Conservation (phyloP, 2,113 vertebrate genomes). For the Hiodon tergisus region DNA sequence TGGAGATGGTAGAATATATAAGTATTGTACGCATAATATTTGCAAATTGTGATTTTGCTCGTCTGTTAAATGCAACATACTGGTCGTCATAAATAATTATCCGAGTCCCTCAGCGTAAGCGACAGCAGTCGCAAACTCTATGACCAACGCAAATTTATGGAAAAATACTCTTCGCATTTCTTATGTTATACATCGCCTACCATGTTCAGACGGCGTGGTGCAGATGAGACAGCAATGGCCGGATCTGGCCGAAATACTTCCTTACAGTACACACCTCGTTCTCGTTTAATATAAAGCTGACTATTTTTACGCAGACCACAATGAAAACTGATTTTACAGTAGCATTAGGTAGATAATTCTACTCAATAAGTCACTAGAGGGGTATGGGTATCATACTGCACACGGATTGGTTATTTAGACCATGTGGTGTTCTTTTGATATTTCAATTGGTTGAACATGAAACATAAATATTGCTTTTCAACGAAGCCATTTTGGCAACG, state of each 20-base stretch:
- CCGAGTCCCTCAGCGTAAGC: no score
- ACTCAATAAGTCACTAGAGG: not conserved
- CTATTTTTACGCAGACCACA: not conserved
- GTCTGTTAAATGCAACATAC: no score
- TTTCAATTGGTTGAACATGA: not conserved
- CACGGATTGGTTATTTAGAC: slow-evolving; percentile 42
- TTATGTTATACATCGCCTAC: not conserved
- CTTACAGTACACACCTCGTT: not conserved
- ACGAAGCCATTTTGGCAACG: no score
- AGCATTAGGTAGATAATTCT: not conserved
- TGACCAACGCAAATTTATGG: not conserved
- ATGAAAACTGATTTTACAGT: not conserved
- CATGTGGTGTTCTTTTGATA: slow-evolving; percentile 17
- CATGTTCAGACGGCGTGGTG: not conserved
- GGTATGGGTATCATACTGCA: not conserved
- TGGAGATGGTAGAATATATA: no score
- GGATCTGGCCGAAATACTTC: not conserved
- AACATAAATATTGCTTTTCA: not conserved
- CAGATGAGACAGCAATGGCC: no score
- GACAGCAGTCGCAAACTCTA: no score
- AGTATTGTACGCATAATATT: no score
- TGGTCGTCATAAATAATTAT: no score
- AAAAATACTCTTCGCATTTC: no score
- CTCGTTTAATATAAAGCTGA: not conserved
- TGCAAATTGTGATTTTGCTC: no score